Conservation (phyloP, 2,113 vertebrate species). For the Progne subis region DNA sequence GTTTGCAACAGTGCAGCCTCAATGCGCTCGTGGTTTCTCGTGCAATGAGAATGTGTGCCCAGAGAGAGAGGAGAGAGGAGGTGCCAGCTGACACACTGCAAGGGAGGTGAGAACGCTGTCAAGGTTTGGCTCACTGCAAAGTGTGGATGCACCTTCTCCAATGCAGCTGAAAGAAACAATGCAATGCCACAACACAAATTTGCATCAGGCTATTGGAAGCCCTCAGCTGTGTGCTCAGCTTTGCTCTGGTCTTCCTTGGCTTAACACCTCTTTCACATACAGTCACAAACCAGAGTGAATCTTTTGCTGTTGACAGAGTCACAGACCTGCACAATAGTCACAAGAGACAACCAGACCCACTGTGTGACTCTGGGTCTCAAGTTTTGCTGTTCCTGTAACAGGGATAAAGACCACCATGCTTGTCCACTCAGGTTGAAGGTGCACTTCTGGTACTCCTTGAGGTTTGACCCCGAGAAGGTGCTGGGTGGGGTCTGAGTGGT, state of each 20-base stretch:
- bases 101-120: background rate
- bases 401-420: background rate
- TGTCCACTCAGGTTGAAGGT: background rate
- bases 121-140: background rate
- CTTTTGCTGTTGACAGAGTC: background rate
- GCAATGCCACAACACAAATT: background rate
- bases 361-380: rapidly evolving
- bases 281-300: background rate
- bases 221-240: background rate
- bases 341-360: background rate
- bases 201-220: background rate
- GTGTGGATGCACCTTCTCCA: background rate
- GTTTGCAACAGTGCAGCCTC: background rate
- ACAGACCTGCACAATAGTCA: background rate
- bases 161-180: background rate
- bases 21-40: rapidly evolving
- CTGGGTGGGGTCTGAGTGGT: background rate
- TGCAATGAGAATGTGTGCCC: background rate
- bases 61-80: background rate
- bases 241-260: background rate
- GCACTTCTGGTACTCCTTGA: background rate
- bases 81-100: background rate
- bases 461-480: background rate
- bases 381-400: background rate
- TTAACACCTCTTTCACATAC: background rate